These are phyloP conservation scores for Hydractinia symbiolongicarpus DNA, from an alignment of 30 jellyfish, hydroid and myxozoan genomes.

Conservation along the genomic window DNA sequence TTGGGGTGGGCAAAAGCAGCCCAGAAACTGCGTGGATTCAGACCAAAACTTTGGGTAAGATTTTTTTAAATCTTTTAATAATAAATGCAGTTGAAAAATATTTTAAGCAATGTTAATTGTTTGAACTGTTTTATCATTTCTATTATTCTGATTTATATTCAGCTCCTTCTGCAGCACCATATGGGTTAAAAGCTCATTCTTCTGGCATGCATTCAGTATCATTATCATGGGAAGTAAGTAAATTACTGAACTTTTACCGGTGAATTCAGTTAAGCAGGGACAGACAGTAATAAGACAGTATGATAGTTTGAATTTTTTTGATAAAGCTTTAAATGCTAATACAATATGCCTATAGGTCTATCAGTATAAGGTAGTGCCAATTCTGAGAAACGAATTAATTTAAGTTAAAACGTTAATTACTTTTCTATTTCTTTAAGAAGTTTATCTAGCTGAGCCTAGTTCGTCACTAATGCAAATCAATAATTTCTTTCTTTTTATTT, in stretches of 20 bases:
- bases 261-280: too few relatives aligned
- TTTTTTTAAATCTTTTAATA: not conserved
- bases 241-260: not conserved
- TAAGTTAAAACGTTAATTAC: too few relatives aligned
- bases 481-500: too few relatives aligned
- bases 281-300: too few relatives aligned
- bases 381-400: too few relatives aligned
- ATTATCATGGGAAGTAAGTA: slow-evolving; percentile 68
- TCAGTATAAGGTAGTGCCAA: too few relatives aligned
- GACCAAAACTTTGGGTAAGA: slow-evolving; percentile 51
- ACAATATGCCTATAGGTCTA: too few relatives aligned
- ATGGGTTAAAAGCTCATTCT: slow-evolving; percentile 37
- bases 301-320: too few relatives aligned
- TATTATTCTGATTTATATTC: not conserved
- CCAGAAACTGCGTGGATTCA: slow-evolving; percentile 42
- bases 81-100: not conserved
- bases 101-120: not conserved
- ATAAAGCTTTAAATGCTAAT: too few relatives aligned
- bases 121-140: not conserved
- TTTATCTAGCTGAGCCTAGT: too few relatives aligned
- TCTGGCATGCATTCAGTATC: slow-evolving; percentile 46
- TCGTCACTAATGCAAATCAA: too few relatives aligned
- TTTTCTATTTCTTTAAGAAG: too few relatives aligned
- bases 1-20: slow-evolving; percentile 69
- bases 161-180: slow-evolving; percentile 88